Evolutionary conservation across 1,140 invertebrate genomes (phyloP).

Genomic region (Himalopsyche phryganea): DNA sequence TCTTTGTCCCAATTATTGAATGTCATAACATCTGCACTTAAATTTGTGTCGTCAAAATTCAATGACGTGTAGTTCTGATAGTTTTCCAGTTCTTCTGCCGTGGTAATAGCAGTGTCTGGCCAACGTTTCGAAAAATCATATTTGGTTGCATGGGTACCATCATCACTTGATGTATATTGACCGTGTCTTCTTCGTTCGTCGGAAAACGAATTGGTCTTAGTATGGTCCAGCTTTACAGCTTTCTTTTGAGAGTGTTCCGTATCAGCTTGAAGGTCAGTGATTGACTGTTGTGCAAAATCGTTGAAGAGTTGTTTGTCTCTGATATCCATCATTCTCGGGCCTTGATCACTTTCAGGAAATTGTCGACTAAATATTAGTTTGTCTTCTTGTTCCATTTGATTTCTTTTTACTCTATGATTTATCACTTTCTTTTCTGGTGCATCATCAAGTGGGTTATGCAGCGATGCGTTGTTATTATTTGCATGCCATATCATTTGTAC

Average conservation of each 20-base stretch:
- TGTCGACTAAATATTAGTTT: neutral
- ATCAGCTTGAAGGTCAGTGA: conserved; percentile 7
- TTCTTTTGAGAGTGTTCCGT: neutral
- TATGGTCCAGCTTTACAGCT: neutral
- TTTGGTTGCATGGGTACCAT: too few relatives aligned
- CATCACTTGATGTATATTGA: neutral
- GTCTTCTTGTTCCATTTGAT: conserved; percentile 7
- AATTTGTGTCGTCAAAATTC: neutral
- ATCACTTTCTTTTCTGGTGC: conserved; percentile 18
- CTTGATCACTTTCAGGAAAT: too few relatives aligned
- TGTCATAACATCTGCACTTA: neutral
- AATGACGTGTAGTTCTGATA: conserved; percentile 14
- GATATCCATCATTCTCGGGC: conserved; percentile 5
- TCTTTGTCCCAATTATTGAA: neutral
- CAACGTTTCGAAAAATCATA: neutral
- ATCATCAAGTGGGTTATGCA: neutral
- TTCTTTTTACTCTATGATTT: conserved; percentile 18
- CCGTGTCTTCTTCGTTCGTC: neutral
- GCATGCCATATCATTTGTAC: neutral
- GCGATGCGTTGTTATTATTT: conserved; percentile 2
- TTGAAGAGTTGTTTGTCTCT: conserved; percentile 8
- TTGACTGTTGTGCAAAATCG: conserved; percentile 6
- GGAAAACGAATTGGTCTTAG: neutral
- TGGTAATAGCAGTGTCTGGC: neutral
- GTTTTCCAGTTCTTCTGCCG: conserved; percentile 7